Conservation (phyloP, 1,140 invertebrate genomes). For the Bombyx mandarina region DNA sequence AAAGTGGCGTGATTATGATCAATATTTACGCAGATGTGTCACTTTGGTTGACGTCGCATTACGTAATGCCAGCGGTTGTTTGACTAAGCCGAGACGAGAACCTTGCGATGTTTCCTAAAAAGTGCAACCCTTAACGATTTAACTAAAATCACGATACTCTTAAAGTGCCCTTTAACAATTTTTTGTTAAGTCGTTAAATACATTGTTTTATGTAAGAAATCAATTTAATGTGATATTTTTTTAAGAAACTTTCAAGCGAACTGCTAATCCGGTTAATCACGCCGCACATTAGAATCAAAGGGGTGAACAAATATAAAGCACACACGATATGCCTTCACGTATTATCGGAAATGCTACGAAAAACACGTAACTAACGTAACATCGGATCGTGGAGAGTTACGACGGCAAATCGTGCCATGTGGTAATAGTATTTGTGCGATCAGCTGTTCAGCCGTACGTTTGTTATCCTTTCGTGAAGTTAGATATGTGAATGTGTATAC, state of each 20-base stretch:
- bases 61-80: conserved; percentile 46
- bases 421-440: conserved; percentile 17
- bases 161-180: conserved; percentile 10
- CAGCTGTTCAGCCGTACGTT: conserved; percentile 30
- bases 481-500: conserved; percentile 24
- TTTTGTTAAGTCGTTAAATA: no score
- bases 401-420: conserved; percentile 11
- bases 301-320: conserved; percentile 26
- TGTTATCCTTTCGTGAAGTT: no score
- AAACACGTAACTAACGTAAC: conserved; percentile 24
- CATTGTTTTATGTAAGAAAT: no score
- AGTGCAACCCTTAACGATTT: background rate
- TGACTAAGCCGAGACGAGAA: conserved; percentile 40
- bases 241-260: no score
- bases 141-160: conserved; percentile 14
- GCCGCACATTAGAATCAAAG: conserved; percentile 10
- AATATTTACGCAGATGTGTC: conserved; percentile 60
- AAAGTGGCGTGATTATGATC: conserved; percentile 55
- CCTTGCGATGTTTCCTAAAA: conserved; percentile 10
- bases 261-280: background rate
- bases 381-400: conserved; percentile 26
- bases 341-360: conserved; percentile 27
- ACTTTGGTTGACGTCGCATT: conserved; percentile 31
- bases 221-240: no score
- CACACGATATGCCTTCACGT: conserved; percentile 20